Conservation (phyloP, 2,888 invertebrate species). For the Thereva unica region DNA sequence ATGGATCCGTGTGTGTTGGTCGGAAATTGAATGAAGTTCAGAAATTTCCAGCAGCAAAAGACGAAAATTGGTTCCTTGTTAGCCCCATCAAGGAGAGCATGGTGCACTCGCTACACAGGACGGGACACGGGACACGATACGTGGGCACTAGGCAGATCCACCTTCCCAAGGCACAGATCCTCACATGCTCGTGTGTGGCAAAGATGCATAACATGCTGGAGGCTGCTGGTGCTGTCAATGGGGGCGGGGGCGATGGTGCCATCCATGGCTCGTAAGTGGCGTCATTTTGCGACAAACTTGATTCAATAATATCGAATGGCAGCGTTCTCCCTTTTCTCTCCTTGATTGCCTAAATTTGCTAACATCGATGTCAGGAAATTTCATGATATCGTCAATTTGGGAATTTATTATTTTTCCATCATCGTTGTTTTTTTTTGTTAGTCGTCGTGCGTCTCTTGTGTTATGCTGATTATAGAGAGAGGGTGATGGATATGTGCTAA, state of each 20-base stretch:
- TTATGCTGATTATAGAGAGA: no score
- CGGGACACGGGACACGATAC: no score
- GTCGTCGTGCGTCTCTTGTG: background rate
- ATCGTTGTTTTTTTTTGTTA: background rate
- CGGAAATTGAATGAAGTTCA: no score
- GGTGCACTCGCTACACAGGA: no score
- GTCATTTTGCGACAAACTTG: slow-evolving; percentile 59
- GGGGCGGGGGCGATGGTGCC: background rate
- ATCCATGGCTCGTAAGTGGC: slow-evolving; percentile 51
- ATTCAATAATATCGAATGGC: slow-evolving; percentile 53
- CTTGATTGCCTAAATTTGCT: slow-evolving; percentile 35
- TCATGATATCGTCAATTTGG: slow-evolving; percentile 33
- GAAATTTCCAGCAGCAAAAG: no score
- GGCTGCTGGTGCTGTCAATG: slow-evolving; percentile 4
- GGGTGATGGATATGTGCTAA: no score
- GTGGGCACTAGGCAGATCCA: background rate
- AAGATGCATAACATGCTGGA: background rate
- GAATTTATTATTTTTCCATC: slow-evolving; percentile 9
- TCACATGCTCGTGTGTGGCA: background rate
- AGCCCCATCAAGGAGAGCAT: no score
- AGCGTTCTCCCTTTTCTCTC: slow-evolving; percentile 31
- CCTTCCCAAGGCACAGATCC: background rate
- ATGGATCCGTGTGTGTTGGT: no score
- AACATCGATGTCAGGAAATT: slow-evolving; percentile 31
- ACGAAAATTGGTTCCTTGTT: no score